phyloP scores from a whole-genome alignment of 2,113 vertebrate species.

The Toxostoma redivivum region DNA sequence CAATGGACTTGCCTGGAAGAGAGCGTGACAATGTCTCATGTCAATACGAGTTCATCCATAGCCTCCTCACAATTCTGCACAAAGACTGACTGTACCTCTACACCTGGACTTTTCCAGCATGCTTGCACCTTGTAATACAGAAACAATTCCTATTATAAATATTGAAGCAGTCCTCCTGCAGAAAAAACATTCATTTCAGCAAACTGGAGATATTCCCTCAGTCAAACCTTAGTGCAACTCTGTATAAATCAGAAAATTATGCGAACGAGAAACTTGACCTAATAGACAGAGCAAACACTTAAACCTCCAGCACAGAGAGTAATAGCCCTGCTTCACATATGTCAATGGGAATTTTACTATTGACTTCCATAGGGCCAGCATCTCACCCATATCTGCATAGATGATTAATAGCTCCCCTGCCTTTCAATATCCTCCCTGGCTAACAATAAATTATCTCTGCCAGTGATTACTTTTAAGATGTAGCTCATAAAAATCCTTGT shows the following conservation, averaged over 20 bases:
- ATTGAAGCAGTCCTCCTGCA: not conserved
- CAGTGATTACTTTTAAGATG: slow-evolving; percentile 64
- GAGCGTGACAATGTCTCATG: not conserved
- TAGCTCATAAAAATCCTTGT: slow-evolving; percentile 63
- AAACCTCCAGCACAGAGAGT: not conserved
- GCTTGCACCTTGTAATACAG: not conserved
- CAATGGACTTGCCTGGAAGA: not conserved
- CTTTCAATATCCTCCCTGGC: slow-evolving; percentile 63
- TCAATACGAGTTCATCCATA: not conserved
- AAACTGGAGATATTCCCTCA: not conserved
- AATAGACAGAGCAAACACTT: not conserved
- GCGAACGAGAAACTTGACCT: not conserved
- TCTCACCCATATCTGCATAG: slow-evolving; percentile 56
- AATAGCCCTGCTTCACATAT: slow-evolving; percentile 27
- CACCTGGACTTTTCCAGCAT: not conserved
- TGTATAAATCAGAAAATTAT: not conserved
- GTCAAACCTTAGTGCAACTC: not conserved
- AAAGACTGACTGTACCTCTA: not conserved
- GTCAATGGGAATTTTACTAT: slow-evolving; percentile 55
- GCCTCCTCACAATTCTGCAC: not conserved
- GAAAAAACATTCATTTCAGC: not conserved
- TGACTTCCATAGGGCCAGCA: slow-evolving; percentile 36
- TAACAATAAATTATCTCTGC: slow-evolving; percentile 63
- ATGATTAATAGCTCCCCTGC: slow-evolving; percentile 54
- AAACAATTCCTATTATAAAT: not conserved